Evolutionary conservation across 2,113 vertebrate species (phyloP).

Genomic region (Plectropomus leopardus): DNA sequence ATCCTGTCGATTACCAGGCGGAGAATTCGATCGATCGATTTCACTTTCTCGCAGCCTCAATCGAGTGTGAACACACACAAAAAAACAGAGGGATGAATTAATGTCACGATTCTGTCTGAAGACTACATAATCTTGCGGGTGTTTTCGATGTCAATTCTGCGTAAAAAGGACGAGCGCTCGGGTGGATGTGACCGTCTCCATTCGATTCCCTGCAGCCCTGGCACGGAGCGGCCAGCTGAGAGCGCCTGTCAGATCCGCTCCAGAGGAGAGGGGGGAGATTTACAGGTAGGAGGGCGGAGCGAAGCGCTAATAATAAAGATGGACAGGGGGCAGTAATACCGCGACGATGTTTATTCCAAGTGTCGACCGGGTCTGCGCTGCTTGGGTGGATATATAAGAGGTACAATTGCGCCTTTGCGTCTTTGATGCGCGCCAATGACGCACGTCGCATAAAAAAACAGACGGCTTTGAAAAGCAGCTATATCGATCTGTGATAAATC

Average conservation of each 20-base stretch:
- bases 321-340: constrained; percentile 58
- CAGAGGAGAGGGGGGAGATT: constrained; percentile 72
- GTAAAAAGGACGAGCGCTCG: constrained; percentile 59
- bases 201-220: constrained; percentile 73
- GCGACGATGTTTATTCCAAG: constrained; percentile 57
- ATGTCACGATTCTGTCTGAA: neutral
- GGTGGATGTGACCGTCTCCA: constrained; percentile 71
- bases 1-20: constrained; percentile 51
- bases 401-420: constrained; percentile 60
- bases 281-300: constrained; percentile 87
- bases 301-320: constrained; percentile 80
- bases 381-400: constrained; percentile 19
- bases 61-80: constrained; percentile 39
- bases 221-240: constrained; percentile 74
- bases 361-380: constrained; percentile 29
- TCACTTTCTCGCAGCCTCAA: constrained; percentile 66
- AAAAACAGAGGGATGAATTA: neutral
- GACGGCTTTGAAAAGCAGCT: constrained; percentile 2
- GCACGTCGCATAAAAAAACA: constrained; percentile 54
- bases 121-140: constrained; percentile 54
- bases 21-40: constrained; percentile 63
- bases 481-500: constrained; percentile 41
- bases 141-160: constrained; percentile 57
- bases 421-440: constrained; percentile 62
- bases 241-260: constrained; percentile 81